Conservation (phyloP, 2,888 invertebrate species). For the Diarsia dahlii region DNA sequence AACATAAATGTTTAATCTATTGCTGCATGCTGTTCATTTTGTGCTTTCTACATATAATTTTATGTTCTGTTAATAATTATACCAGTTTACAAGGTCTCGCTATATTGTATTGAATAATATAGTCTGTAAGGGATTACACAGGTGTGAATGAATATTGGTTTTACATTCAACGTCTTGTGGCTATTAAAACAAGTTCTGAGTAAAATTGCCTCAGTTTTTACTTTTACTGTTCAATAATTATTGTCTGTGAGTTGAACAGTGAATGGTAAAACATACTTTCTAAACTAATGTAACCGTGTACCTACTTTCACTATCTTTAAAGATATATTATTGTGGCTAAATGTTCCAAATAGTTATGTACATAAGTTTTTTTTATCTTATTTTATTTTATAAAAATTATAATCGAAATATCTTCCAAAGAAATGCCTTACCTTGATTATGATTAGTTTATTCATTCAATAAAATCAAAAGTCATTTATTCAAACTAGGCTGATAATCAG, state of each 20-base stretch:
- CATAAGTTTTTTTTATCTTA: background rate
- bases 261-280: conserved; percentile 44
- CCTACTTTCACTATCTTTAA: conserved; percentile 27
- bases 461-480: too few species aligned
- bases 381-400: background rate
- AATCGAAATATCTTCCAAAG: background rate
- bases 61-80: conserved; percentile 13
- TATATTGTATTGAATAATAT: conserved; percentile 8
- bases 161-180: background rate
- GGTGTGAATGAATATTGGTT: conserved; percentile 27
- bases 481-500: too few species aligned
- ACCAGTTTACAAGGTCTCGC: conserved; percentile 33
- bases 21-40: background rate
- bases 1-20: conserved; percentile 5
- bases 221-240: conserved; percentile 35
- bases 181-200: conserved; percentile 8
- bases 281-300: conserved; percentile 21
- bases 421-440: background rate
- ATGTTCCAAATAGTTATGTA: background rate
- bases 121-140: conserved; percentile 20
- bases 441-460: background rate
- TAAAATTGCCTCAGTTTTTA: conserved; percentile 37
- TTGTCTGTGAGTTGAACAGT: conserved; percentile 24
- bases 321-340: background rate
- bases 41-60: background rate